phyloP scores from a whole-genome alignment of 2,888 invertebrate species.

The Ophioninae sp. region DNA sequence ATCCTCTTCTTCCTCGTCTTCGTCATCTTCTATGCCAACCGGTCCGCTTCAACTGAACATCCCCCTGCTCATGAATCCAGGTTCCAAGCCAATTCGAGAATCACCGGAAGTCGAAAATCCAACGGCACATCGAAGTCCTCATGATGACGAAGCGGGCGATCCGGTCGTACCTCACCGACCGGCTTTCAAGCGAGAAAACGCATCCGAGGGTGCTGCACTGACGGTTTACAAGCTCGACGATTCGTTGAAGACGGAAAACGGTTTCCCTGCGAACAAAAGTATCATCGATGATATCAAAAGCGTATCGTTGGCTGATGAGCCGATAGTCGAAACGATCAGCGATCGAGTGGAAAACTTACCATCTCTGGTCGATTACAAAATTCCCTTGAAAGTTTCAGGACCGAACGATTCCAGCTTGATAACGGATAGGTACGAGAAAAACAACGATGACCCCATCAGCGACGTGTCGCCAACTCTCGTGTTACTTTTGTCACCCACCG shows the following conservation, averaged over 20 bases:
- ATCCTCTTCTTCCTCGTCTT: constrained; percentile 9
- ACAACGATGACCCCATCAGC: constrained; percentile 1
- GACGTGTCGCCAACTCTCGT: constrained; percentile 67
- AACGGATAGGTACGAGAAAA: background rate
- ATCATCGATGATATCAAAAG: background rate
- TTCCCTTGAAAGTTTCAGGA: constrained; percentile 58
- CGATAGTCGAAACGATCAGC: background rate
- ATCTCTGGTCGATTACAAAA: constrained; percentile 72
- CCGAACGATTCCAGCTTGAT: background rate
- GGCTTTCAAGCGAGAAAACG: background rate
- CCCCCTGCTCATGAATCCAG: constrained; percentile 67
- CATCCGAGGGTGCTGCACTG: constrained; percentile 40
- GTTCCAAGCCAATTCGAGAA: constrained; percentile 31
- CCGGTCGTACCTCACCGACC: constrained; percentile 17
- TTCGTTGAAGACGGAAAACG: constrained; percentile 28
- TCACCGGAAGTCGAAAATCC: background rate
- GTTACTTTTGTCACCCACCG: constrained; percentile 71
- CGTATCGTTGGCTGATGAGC: background rate
- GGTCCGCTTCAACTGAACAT: constrained; percentile 78
- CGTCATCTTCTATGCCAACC: constrained; percentile 48
- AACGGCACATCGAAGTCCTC: background rate
- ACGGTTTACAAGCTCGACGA: constrained; percentile 59
- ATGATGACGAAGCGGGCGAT: background rate
- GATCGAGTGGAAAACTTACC: background rate
- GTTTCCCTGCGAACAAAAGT: constrained; percentile 63